Percentiles rank a stretch among this genome's conserved stretches.
These are phyloP conservation scores for Phoenicopterus ruber DNA, from an alignment of 2,113 vertebrate genomes.

Conservation along the genomic window DNA sequence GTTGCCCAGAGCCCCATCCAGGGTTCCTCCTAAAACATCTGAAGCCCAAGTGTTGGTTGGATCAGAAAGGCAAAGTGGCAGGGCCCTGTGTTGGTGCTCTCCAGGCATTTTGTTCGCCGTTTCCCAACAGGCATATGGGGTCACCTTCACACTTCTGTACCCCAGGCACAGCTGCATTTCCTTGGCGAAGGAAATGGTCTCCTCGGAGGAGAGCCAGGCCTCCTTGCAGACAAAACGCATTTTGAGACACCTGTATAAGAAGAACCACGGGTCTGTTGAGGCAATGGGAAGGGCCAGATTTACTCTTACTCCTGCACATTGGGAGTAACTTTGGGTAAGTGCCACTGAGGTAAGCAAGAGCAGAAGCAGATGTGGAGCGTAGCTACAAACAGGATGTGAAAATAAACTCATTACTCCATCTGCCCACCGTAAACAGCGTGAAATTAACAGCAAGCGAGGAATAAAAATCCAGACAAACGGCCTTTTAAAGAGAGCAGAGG, in stretches of 20 bases:
- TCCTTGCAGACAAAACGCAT: not conserved
- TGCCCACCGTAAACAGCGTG: slow-evolving; percentile 24
- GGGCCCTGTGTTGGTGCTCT: rapidly evolving
- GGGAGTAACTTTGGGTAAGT: not conserved
- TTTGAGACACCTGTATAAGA: not conserved
- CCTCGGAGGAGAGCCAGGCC: not conserved
- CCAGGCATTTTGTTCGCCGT: not conserved
- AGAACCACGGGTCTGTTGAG: not conserved
- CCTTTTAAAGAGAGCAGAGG: slow-evolving; percentile 35
- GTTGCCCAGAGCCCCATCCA: too few relatives aligned
- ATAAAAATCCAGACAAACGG: slow-evolving; percentile 50
- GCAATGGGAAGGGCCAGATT: not conserved
- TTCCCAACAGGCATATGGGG: not conserved
- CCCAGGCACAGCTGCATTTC: not conserved
- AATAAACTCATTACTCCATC: slow-evolving; percentile 62
- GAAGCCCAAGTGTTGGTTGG: not conserved
- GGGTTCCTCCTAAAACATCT: not conserved
- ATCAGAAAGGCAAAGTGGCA: not conserved
- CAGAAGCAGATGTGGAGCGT: slow-evolving; percentile 26
- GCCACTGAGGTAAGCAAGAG: slow-evolving; percentile 2
- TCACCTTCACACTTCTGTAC: not conserved
- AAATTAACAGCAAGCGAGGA: slow-evolving; percentile 41
- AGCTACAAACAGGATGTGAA: slow-evolving; percentile 41
- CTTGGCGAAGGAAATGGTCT: not conserved
- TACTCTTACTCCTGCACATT: not conserved